These are phyloP conservation scores for Hydrophis major DNA, from an alignment of 2,797 vertebrate species.

Conservation along the genomic window DNA sequence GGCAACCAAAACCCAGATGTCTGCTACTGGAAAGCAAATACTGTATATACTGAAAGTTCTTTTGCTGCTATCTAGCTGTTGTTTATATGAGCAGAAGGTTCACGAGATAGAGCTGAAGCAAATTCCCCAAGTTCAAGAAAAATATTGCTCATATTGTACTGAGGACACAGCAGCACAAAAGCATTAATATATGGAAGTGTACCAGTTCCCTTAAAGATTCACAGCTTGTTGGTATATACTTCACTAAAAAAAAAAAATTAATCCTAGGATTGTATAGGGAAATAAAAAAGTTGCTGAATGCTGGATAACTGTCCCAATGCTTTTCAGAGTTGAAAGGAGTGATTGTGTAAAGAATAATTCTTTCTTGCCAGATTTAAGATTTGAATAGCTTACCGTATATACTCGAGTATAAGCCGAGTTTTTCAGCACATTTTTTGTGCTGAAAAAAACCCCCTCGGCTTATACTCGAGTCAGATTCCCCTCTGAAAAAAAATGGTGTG, in stretches of 20 bases:
- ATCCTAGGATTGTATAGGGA: background rate
- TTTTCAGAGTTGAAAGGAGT: background rate
- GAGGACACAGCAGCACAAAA: background rate
- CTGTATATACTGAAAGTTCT: background rate
- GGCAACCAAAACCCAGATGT: background rate
- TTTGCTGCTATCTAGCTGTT: background rate
- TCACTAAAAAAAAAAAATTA: background rate
- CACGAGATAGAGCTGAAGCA: background rate
- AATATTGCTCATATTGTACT: background rate
- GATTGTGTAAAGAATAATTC: background rate
- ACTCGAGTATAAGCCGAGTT: too few relatives aligned
- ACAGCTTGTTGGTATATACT: background rate
- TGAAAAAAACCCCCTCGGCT: too few relatives aligned
- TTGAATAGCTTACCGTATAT: background rate
- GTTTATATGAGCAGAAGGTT: background rate
- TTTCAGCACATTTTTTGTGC: too few relatives aligned
- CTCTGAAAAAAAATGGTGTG: too few relatives aligned
- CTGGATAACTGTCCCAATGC: background rate
- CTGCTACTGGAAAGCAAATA: background rate
- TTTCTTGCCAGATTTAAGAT: background rate
- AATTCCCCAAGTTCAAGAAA: background rate
- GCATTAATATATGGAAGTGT: background rate
- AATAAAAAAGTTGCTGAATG: background rate
- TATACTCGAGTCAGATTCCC: too few relatives aligned
- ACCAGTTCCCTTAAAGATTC: background rate